phyloP scores from a whole-genome alignment of 2,888 invertebrate species.

The Drosophila atroscutellata region DNA sequence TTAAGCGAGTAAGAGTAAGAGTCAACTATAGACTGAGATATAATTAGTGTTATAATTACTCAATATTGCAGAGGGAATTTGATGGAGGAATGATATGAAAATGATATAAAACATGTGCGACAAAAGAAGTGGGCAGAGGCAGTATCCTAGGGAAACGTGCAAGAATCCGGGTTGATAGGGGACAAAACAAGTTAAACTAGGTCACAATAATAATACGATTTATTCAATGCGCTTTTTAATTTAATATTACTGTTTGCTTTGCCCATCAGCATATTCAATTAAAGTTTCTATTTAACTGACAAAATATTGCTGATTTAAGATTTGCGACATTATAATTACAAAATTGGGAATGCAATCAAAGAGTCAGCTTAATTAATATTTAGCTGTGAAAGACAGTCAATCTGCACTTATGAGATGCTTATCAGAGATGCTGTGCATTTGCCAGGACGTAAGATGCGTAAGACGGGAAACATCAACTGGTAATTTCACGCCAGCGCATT shows the following conservation, averaged over 20 bases:
- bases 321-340: not conserved
- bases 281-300: not conserved
- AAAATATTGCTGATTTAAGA: not conserved
- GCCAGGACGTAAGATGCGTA: not conserved
- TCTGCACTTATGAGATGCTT: not conserved
- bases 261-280: not conserved
- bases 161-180: too few species aligned
- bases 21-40: not conserved
- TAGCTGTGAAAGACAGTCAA: not conserved
- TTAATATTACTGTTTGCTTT: not conserved
- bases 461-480: not conserved
- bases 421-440: not conserved
- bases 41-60: not conserved
- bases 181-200: not conserved
- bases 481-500: slow-evolving; percentile 29
- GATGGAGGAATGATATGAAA: not conserved
- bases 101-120: not conserved
- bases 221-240: not conserved
- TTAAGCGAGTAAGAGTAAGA: not conserved
- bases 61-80: not conserved
- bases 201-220: not conserved
- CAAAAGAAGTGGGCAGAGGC: not conserved
- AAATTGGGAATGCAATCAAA: not conserved
- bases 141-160: not conserved
- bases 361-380: slow-evolving; percentile 7